Percentiles rank a stretch among this genome's conserved stretches.
phyloP scores from a whole-genome alignment of 1,140 invertebrate genomes.

The Hyles euphorbiae region DNA sequence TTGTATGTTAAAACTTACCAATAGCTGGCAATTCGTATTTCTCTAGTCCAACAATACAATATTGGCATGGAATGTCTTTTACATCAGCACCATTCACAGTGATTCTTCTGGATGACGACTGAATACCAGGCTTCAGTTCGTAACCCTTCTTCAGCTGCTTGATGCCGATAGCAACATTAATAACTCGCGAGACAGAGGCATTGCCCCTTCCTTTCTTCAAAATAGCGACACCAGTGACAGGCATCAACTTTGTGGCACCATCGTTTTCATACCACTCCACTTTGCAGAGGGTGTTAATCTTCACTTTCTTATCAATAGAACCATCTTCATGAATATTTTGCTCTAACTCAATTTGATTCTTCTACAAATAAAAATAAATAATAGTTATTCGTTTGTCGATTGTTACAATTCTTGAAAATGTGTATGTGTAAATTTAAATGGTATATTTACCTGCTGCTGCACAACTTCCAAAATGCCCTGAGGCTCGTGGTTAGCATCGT shows the following conservation, averaged over 20 bases:
- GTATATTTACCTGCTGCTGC: conserved; percentile 75
- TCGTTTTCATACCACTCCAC: conserved; percentile 81
- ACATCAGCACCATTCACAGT: conserved; percentile 78
- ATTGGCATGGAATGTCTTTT: conserved; percentile 81
- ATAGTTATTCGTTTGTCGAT: background rate
- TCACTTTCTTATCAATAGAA: conserved; percentile 79
- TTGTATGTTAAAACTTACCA: conserved; percentile 68
- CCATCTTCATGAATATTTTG: conserved; percentile 66
- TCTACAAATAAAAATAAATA: conserved; percentile 42
- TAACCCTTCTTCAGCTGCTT: conserved; percentile 77
- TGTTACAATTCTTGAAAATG: background rate
- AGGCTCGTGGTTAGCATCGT: conserved; percentile 78
- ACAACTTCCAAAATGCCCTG: conserved; percentile 80
- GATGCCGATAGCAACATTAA: conserved; percentile 77
- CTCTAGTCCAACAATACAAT: conserved; percentile 81
- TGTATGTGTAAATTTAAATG: background rate
- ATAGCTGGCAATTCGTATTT: conserved; percentile 85
- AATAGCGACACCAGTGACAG: conserved; percentile 77
- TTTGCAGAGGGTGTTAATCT: conserved; percentile 79
- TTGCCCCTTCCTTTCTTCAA: conserved; percentile 71
- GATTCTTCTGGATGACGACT: conserved; percentile 77
- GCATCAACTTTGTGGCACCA: conserved; percentile 76
- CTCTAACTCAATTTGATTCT: conserved; percentile 67
- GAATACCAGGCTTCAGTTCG: conserved; percentile 78
- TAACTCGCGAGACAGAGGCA: conserved; percentile 73